These are phyloP conservation scores for Mythimna loreyi DNA, from an alignment of 2,888 invertebrate genomes.

Conservation along the genomic window DNA sequence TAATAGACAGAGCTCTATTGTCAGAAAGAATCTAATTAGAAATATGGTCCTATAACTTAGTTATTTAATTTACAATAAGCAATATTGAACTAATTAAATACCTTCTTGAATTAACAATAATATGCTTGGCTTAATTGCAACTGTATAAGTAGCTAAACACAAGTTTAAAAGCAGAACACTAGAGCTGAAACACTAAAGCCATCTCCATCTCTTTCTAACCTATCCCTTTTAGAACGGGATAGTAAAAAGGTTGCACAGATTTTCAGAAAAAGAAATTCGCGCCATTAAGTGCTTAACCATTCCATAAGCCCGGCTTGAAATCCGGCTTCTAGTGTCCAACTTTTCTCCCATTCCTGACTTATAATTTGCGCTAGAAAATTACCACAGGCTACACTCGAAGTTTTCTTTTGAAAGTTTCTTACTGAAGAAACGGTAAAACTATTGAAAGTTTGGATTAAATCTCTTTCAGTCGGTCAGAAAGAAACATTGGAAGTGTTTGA, in stretches of 20 bases:
- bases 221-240: not conserved
- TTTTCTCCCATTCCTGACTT: constrained; percentile 41
- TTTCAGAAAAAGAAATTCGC: constrained; percentile 4
- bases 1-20: not conserved
- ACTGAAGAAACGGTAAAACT: constrained; percentile 21
- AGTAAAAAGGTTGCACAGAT: not conserved
- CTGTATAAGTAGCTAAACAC: not conserved
- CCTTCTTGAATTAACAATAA: too few relatives aligned
- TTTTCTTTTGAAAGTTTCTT: constrained; percentile 34
- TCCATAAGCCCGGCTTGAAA: constrained; percentile 7
- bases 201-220: not conserved
- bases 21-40: not conserved
- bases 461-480: constrained; percentile 23
- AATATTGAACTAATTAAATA: not conserved
- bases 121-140: not conserved
- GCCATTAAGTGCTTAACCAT: constrained; percentile 7
- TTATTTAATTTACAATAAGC: not conserved
- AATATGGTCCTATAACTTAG: not conserved
- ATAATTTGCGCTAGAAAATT: constrained; percentile 47
- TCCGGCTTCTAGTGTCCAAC: constrained; percentile 15
- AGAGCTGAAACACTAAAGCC: not conserved
- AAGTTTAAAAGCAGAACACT: not conserved
- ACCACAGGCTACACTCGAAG: constrained; percentile 31
- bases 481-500: constrained; percentile 17
- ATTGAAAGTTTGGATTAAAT: constrained; percentile 42